phyloP scores from a whole-genome alignment of 2,797 vertebrate species.

The Arrhamphus sclerolepis region DNA sequence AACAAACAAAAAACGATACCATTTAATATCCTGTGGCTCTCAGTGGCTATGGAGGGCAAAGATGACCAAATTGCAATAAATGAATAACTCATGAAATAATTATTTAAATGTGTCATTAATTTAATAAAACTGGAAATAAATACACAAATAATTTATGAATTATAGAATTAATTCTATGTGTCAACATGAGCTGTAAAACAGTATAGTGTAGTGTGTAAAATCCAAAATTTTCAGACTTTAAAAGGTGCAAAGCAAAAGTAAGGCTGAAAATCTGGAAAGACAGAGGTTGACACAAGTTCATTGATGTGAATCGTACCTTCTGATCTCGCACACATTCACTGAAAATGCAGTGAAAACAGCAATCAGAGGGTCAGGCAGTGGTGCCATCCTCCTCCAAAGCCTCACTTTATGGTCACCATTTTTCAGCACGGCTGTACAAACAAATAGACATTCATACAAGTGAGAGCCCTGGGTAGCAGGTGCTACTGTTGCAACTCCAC shows the following conservation, averaged over 20 bases:
- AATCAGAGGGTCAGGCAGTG: slow-evolving; percentile 37
- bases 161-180: no score
- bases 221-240: slow-evolving; percentile 32
- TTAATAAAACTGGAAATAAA: no score
- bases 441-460: slow-evolving; percentile 72
- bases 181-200: slow-evolving; percentile 44
- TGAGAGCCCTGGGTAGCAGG: slow-evolving; percentile 71
- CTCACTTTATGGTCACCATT: slow-evolving; percentile 49
- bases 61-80: no score
- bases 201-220: not conserved
- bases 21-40: no score
- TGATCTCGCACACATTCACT: slow-evolving; percentile 35
- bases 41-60: no score
- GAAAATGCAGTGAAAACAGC: slow-evolving; percentile 44
- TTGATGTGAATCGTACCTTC: slow-evolving; percentile 51
- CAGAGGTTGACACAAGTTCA: slow-evolving; percentile 46
- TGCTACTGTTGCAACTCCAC: slow-evolving; percentile 65
- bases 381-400: slow-evolving; percentile 39
- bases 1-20: no score
- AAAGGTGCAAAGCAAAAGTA: slow-evolving; percentile 34
- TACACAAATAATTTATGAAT: no score
- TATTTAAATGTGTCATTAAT: no score
- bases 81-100: no score
- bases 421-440: slow-evolving; percentile 66
- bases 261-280: slow-evolving; percentile 18